phyloP scores from a whole-genome alignment of 1,140 invertebrate genomes.

The Phortica variegata region DNA sequence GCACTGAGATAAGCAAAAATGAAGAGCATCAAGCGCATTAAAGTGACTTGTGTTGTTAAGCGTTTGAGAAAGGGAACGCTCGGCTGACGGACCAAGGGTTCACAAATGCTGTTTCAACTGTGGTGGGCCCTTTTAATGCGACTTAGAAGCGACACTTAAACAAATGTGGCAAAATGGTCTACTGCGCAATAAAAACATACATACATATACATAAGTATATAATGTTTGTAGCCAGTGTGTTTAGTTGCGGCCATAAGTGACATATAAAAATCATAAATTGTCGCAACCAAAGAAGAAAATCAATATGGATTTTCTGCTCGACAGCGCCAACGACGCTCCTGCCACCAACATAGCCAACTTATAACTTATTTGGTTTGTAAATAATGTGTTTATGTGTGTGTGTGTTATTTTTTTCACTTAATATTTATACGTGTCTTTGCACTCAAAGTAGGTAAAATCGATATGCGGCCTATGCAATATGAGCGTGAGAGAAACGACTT shows the following conservation, averaged over 20 bases:
- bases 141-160: not conserved
- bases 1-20: too few relatives aligned
- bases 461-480: slow-evolving; percentile 12
- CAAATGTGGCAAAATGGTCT: slow-evolving; percentile 22
- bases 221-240: slow-evolving; percentile 12
- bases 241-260: slow-evolving; percentile 37
- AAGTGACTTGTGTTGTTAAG: too few relatives aligned
- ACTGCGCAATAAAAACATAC: slow-evolving; percentile 40
- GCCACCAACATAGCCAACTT: not conserved
- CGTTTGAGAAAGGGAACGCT: too few relatives aligned
- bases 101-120: too few relatives aligned
- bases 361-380: too few relatives aligned
- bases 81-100: too few relatives aligned
- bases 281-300: slow-evolving; percentile 33
- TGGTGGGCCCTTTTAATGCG: not conserved
- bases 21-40: too few relatives aligned
- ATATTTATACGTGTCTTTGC: not conserved
- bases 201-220: slow-evolving; percentile 27
- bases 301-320: slow-evolving; percentile 40
- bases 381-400: too few relatives aligned
- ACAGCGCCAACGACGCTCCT: slow-evolving; percentile 12
- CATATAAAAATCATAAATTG: slow-evolving; percentile 53
- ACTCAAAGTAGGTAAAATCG: slow-evolving; percentile 23
- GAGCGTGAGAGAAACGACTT: too few relatives aligned
- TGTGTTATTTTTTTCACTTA: not conserved